A percentile compares a stretch with the other conserved stretches of the same genome.
phyloP scores from a whole-genome alignment of 2,888 invertebrate genomes.

The Caenorhabditis becei region DNA sequence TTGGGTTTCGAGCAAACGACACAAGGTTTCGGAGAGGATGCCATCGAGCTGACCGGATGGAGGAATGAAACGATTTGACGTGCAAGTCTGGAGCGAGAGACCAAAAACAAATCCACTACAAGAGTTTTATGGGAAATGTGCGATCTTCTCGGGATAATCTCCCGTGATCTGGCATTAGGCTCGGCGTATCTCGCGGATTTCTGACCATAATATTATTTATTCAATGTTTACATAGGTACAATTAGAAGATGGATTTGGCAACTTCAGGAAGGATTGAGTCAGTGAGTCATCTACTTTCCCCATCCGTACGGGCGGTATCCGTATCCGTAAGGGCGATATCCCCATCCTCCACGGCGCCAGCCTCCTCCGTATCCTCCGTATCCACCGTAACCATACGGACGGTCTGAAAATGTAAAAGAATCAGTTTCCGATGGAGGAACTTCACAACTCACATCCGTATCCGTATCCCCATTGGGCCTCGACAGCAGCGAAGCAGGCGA shows the following conservation, averaged over 20 bases:
- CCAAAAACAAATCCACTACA: slow-evolving; percentile 6
- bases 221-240: slow-evolving; percentile 24
- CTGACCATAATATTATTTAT: slow-evolving; percentile 15
- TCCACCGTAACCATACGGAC: slow-evolving; percentile 53
- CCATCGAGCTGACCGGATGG: not conserved
- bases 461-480: slow-evolving; percentile 62
- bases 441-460: slow-evolving; percentile 48
- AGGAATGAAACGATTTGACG: not conserved
- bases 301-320: slow-evolving; percentile 35
- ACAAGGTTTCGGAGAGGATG: not conserved
- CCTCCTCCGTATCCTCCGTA: slow-evolving; percentile 54
- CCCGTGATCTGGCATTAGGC: not conserved
- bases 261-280: not conserved
- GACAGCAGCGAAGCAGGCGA: slow-evolving; percentile 41
- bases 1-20: not conserved
- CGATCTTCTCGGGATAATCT: not conserved
- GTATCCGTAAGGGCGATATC: slow-evolving; percentile 46
- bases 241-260: not conserved
- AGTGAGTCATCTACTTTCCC: slow-evolving; percentile 31
- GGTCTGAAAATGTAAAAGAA: slow-evolving; percentile 28
- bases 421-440: not conserved
- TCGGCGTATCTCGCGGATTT: no score
- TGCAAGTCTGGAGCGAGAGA: not conserved
- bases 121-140: no score
- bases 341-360: slow-evolving; percentile 45